phyloP scores from a whole-genome alignment of 2,797 vertebrate genomes.

The Phoebastria nigripes region DNA sequence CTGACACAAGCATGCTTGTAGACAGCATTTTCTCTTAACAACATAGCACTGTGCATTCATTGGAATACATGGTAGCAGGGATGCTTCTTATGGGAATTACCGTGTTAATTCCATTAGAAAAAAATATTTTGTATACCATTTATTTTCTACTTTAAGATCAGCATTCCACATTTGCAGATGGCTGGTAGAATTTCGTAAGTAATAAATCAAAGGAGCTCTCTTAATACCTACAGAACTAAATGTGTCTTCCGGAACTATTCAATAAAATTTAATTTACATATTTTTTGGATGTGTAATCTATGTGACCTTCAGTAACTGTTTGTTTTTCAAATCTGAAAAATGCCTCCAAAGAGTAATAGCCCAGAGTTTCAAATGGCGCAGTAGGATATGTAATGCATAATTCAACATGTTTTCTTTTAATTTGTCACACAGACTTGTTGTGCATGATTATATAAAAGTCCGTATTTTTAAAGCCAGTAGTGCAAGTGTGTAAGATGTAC shows the following conservation, averaged over 20 bases:
- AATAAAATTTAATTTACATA: background rate
- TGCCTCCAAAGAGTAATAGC: slow-evolving; percentile 15
- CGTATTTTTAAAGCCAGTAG: background rate
- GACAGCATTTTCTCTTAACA: background rate
- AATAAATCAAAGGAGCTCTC: background rate
- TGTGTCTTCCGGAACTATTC: background rate
- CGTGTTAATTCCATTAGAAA: background rate
- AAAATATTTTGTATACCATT: background rate
- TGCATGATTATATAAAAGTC: slow-evolving; percentile 1
- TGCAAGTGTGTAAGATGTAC: background rate
- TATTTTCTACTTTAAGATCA: background rate
- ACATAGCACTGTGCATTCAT: background rate
- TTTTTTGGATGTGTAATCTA: slow-evolving; percentile 4
- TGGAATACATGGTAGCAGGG: background rate
- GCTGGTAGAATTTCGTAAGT: background rate
- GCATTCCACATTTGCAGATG: background rate
- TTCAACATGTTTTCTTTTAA: slow-evolving; percentile 49
- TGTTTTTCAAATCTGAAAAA: slow-evolving; percentile 51
- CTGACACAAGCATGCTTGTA: background rate
- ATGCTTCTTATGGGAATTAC: background rate
- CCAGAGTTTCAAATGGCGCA: slow-evolving; percentile 16
- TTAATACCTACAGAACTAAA: background rate
- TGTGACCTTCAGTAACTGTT: slow-evolving; percentile 33
- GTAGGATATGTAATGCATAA: slow-evolving; percentile 46
- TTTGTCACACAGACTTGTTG: slow-evolving; percentile 27